phyloP scores from a whole-genome alignment of 2,113 vertebrate species.

The Harpagus bidentatus region DNA sequence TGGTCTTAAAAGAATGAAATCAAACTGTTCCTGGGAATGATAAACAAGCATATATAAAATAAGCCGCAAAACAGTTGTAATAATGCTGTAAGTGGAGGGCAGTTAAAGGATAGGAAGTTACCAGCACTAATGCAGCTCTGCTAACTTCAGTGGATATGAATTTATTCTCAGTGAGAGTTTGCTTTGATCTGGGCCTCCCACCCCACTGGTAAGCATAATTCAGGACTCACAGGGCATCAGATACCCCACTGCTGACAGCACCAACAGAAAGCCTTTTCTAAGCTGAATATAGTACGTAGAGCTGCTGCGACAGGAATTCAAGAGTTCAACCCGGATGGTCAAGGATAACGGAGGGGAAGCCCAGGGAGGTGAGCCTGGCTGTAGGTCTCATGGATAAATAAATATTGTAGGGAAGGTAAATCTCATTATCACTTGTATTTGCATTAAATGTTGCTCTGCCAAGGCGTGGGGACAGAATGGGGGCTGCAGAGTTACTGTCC shows the following conservation, averaged over 20 bases:
- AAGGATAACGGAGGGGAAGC: background rate
- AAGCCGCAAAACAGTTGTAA: background rate
- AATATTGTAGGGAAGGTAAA: background rate
- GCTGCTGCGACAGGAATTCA: background rate
- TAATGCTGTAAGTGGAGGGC: background rate
- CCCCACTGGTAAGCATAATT: background rate
- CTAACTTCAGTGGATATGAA: background rate
- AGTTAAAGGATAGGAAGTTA: background rate
- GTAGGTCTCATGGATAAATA: background rate
- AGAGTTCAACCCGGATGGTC: background rate
- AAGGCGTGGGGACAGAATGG: background rate
- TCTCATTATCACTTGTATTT: background rate
- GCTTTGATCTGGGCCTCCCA: background rate
- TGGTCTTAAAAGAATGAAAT: conserved; percentile 8
- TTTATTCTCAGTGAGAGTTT: background rate
- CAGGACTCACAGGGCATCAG: background rate
- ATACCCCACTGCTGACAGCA: background rate
- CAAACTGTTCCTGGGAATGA: background rate
- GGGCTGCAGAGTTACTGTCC: background rate
- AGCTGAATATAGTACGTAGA: background rate
- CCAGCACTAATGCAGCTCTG: background rate
- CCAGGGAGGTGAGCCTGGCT: background rate
- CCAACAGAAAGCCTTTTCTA: background rate
- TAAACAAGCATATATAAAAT: conserved; percentile 6
- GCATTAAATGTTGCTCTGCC: background rate